These are phyloP conservation scores for Heliothis subflexa DNA, from an alignment of 1,140 invertebrate genomes.

Conservation along the genomic window DNA sequence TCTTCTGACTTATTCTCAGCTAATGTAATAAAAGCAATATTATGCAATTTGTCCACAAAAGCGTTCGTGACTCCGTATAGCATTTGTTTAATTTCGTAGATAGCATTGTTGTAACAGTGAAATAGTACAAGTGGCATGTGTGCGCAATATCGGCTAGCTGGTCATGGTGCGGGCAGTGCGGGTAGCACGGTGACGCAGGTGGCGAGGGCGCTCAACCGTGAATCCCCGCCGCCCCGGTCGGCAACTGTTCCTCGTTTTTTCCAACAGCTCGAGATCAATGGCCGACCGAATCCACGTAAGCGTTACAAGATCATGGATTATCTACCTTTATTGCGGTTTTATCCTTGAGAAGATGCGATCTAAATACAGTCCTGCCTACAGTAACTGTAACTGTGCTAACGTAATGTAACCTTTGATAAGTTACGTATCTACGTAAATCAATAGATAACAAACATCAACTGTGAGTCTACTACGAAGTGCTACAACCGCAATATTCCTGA, in stretches of 20 bases:
- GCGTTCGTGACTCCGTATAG: conserved; percentile 14
- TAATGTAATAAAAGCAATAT: background rate
- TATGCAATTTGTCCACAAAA: conserved; percentile 18
- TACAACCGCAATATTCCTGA: background rate
- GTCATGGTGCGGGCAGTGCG: conserved; percentile 44
- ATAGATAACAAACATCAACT: conserved; percentile 17
- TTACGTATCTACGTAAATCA: conserved; percentile 19
- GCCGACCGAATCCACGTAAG: conserved; percentile 62
- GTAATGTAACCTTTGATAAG: conserved; percentile 8
- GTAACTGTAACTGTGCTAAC: background rate
- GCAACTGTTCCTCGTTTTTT: conserved; percentile 81
- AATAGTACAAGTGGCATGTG: conserved; percentile 23
- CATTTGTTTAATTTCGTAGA: conserved; percentile 28
- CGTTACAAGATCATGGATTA: conserved; percentile 43
- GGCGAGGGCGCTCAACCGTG: conserved; percentile 80
- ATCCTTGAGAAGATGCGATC: conserved; percentile 31
- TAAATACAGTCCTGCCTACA: background rate
- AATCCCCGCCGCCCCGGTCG: conserved; percentile 69
- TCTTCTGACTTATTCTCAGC: conserved; percentile 22
- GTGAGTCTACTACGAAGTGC: background rate
- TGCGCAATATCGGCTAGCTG: conserved; percentile 52
- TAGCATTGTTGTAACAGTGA: conserved; percentile 40
- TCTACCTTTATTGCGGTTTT: conserved; percentile 47
- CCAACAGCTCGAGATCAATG: conserved; percentile 70
- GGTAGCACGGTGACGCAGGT: conserved; percentile 66